Evolutionary conservation across 2,797 vertebrate species (phyloP), one percentile per base, ranked within the genome.

Genomic region (Momotus momota): DNA sequence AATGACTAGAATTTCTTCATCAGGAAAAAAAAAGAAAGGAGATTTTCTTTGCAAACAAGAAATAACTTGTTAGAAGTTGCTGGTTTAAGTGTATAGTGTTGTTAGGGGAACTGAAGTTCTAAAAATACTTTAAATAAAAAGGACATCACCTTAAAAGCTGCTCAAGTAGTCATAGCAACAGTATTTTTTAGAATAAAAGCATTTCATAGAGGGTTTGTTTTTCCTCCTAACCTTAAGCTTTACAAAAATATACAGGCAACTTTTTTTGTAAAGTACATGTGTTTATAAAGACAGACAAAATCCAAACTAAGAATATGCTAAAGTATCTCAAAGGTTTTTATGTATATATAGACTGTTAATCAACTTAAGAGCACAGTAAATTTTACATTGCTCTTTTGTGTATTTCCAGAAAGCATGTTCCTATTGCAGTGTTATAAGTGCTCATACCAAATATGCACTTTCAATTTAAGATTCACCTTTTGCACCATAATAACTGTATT

Each of bases 111-210:
- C 91, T 95, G 86, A 97, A 97, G 62, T 85, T 95, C 93, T 96
- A 96, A 97, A 97, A 95, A 95, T 96, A 97, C 45, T 83, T 97
- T 78, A 97, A 97, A 97, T 90, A 78, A 97, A 92, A 98, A 97
- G 90, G 86, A 95, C 91, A 96, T 94, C 86, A 96, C 94, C 88
- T 97, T 95, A 97, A 97, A 91, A 96, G 79, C 92, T 93, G 80
- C 91, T 95, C 81, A 96, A 93, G 97, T 98, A 96, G 97, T 95
- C 96, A 97, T 96, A 97, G 97, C 92, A 98, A 98, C 96, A 84
- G 38, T 40, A 41, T 27, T 84, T 96, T 95, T 96, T 81, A 67
- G 86, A 89, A 73, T 77, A 96, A 95, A 72, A 91, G 13, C 40
- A 41, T 52, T 83, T 80, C 12, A 69, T 27, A 88, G 16, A 55